Evolutionary conservation across 2,113 vertebrate genomes (phyloP).

Genomic region (Sterrhoptilus dennistouni): DNA sequence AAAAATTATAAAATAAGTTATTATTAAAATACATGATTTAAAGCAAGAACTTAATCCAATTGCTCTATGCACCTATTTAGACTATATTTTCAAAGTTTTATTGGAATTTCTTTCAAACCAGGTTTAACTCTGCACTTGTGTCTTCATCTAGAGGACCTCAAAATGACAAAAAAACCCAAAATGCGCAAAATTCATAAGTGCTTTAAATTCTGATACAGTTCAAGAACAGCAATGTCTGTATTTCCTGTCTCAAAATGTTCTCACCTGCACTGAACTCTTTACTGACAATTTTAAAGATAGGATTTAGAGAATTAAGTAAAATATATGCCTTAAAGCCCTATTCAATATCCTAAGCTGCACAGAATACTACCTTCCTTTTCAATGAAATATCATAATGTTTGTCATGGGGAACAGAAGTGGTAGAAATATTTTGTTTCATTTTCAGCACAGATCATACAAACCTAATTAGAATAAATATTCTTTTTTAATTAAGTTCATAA

Average conservation of each 20-base stretch:
- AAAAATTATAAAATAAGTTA: background rate
- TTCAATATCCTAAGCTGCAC: background rate
- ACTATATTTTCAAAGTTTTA: background rate
- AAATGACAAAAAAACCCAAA: background rate
- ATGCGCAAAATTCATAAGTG: background rate
- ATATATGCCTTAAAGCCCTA: background rate
- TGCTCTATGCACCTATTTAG: background rate
- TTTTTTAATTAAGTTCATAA: background rate
- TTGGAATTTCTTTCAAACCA: background rate
- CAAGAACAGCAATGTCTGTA: background rate
- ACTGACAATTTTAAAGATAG: background rate
- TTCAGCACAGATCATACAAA: background rate
- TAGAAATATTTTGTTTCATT: background rate
- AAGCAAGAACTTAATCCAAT: background rate
- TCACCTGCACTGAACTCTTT: background rate
- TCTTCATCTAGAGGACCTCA: background rate
- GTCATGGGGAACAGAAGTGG: background rate
- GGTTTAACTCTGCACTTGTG: background rate
- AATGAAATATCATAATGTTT: background rate
- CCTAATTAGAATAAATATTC: background rate
- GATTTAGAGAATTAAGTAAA: background rate
- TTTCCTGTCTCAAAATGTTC: background rate
- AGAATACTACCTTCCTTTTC: background rate
- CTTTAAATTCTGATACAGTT: background rate
- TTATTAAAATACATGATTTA: background rate